Conservation (phyloP, 2,888 invertebrate species). For the Raillietiella orientalis region DNA sequence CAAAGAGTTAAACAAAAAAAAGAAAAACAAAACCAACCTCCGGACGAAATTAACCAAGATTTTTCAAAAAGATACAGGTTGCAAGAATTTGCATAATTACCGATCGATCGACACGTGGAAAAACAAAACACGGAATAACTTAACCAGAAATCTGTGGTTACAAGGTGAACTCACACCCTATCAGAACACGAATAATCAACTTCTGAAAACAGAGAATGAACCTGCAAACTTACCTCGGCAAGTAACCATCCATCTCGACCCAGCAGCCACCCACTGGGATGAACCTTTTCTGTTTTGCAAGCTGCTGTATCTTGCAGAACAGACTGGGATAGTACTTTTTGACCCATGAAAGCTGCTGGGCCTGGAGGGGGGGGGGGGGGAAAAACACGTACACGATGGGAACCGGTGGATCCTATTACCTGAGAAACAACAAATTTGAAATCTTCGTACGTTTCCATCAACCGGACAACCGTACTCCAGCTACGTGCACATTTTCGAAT, state of each 20-base stretch:
- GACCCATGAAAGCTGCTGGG: constrained; percentile 18
- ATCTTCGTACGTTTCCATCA: constrained; percentile 16
- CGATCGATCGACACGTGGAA: too few relatives aligned
- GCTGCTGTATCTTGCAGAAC: constrained; percentile 13
- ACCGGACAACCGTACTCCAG: constrained; percentile 14
- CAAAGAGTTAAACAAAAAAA: too few relatives aligned
- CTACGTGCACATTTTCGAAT: constrained; percentile 17
- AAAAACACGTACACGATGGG: too few relatives aligned
- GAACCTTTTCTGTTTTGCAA: constrained; percentile 13
- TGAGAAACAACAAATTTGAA: constrained; percentile 17
- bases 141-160: too few relatives aligned
- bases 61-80: too few relatives aligned
- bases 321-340: constrained; percentile 15
- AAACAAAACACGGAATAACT: too few relatives aligned
- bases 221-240: constrained; percentile 9
- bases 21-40: too few relatives aligned
- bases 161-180: too few relatives aligned
- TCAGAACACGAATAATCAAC: constrained; percentile 9
- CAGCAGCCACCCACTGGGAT: constrained; percentile 18
- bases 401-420: too few relatives aligned
- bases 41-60: too few relatives aligned
- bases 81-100: too few relatives aligned
- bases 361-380: constrained; percentile 12
- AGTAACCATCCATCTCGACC: constrained; percentile 17
- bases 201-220: constrained; percentile 7